phyloP scores from a whole-genome alignment of 2,113 vertebrate species.

The Emydocephalus ijimae region DNA sequence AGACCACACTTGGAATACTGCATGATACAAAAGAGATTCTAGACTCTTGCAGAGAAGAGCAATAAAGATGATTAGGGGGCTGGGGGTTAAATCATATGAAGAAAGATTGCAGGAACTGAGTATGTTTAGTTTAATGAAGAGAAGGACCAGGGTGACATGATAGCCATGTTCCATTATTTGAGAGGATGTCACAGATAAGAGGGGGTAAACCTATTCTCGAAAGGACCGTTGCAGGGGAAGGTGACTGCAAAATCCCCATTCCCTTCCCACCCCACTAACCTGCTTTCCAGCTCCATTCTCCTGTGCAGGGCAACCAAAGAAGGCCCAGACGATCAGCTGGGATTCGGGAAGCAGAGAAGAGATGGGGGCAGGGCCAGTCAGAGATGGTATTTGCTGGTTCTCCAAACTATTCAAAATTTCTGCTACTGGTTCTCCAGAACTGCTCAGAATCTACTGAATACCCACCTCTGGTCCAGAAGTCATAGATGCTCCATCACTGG shows the following conservation, averaged over 20 bases:
- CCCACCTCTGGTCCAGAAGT: too few species aligned
- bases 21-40: background rate
- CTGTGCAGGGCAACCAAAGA: too few species aligned
- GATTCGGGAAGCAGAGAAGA: too few species aligned
- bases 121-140: background rate
- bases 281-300: too few species aligned
- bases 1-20: background rate
- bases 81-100: background rate
- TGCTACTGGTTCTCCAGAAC: too few species aligned
- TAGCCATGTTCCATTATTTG: background rate
- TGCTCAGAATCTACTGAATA: too few species aligned
- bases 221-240: background rate
- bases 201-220: background rate
- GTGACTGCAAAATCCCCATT: too few species aligned
- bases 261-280: too few species aligned
- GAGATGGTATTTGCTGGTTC: too few species aligned
- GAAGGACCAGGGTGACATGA: background rate
- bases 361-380: too few species aligned
- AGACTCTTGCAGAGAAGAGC: background rate
- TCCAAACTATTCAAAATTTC: too few species aligned
- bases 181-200: background rate
- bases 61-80: background rate
- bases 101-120: background rate
- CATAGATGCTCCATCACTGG: background rate
- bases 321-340: too few species aligned